Evolutionary conservation across 2,888 invertebrate genomes (phyloP).

Genomic region (Aspidapion aeneum): DNA sequence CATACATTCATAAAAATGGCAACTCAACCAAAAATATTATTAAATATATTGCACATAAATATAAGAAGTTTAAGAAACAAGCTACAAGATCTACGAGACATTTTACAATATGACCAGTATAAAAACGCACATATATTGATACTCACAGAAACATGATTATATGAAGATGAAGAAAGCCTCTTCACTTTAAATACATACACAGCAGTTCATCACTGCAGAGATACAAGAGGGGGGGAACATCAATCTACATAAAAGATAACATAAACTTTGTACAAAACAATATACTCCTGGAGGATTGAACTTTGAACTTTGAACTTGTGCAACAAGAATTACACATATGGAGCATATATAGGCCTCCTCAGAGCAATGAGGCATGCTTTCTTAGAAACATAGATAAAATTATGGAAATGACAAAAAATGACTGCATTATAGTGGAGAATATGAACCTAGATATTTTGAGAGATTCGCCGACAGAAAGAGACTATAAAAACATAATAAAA

Average conservation of each 20-base stretch:
- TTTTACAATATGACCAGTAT: background rate
- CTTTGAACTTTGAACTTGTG: background rate
- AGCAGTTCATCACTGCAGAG: background rate
- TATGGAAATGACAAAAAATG: background rate
- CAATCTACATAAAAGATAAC: background rate
- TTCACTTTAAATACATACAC: background rate
- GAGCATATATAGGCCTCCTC: background rate
- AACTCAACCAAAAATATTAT: too few species aligned
- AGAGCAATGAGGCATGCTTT: background rate
- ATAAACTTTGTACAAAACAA: background rate
- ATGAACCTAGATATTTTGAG: background rate
- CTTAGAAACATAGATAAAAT: background rate
- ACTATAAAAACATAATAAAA: constrained; percentile 2
- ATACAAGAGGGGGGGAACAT: background rate
- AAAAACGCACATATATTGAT: background rate
- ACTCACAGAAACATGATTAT: background rate
- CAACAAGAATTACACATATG: background rate
- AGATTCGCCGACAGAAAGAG: background rate
- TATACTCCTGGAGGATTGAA: background rate
- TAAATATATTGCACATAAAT: background rate
- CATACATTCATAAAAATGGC: too few species aligned
- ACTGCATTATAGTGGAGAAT: background rate
- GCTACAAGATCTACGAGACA: background rate
- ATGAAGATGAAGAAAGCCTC: background rate
- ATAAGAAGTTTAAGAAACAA: background rate